Percentiles rank a stretch among this genome's conserved stretches.
These are phyloP conservation scores for Drosophila aldrichi DNA, from an alignment of 2,888 invertebrate genomes.

Conservation along the genomic window DNA sequence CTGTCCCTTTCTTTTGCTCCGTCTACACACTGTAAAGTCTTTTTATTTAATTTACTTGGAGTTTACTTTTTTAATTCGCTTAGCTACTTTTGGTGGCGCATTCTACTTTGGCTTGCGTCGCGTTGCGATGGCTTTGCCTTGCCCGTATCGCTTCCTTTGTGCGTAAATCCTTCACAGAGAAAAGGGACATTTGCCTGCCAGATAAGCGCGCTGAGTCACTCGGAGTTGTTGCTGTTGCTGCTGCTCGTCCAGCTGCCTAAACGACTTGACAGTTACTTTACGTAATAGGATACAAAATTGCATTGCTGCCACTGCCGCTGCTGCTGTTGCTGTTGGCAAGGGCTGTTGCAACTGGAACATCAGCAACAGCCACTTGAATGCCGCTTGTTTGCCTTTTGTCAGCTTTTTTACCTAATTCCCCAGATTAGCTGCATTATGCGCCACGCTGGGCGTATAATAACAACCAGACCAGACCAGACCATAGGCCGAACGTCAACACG, in stretches of 20 bases:
- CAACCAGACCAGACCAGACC: constrained; percentile 34
- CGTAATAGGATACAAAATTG: constrained; percentile 79
- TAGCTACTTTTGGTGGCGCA: constrained; percentile 72
- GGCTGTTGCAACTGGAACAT: constrained; percentile 45
- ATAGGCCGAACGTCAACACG: constrained; percentile 33
- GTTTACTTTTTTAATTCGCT: constrained; percentile 80
- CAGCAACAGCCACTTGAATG: constrained; percentile 55
- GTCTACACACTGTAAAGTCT: constrained; percentile 15
- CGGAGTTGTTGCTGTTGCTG: constrained; percentile 24
- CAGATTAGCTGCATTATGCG: constrained; percentile 79
- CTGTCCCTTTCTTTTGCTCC: constrained; percentile 5
- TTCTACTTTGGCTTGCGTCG: constrained; percentile 23
- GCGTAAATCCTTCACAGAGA: constrained; percentile 74
- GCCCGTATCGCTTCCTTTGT: constrained; percentile 62
- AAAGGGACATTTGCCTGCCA: constrained; percentile 65
- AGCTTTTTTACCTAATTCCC: constrained; percentile 77
- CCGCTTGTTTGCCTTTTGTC: constrained; percentile 76
- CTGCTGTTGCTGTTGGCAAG: constrained; percentile 4
- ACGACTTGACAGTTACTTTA: constrained; percentile 73
- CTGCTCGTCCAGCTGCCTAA: constrained; percentile 54
- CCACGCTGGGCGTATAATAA: constrained; percentile 74
- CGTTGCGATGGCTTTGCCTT: constrained; percentile 7
- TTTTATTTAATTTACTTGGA: constrained; percentile 75
- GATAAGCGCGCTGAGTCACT: constrained; percentile 74
- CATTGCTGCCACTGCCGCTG: constrained; percentile 54